Evolutionary conservation across 2,888 invertebrate species (phyloP).

Genomic region (Lycaena phlaeas): DNA sequence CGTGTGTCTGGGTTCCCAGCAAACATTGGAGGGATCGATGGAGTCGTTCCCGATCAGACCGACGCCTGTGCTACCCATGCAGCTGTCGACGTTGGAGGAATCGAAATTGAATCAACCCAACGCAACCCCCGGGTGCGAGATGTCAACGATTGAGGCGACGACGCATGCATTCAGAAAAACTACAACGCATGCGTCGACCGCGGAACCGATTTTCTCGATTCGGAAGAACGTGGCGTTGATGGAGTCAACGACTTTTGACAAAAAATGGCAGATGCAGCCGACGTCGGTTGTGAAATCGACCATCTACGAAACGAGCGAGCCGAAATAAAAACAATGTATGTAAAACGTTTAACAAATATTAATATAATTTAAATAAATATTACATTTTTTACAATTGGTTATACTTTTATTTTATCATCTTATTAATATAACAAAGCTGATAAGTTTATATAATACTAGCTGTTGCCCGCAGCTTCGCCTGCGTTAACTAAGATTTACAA

Average conservation of each 20-base stretch:
- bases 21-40: too few species aligned
- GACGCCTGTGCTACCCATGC: not conserved
- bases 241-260: not conserved
- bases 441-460: too few species aligned
- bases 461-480: too few species aligned
- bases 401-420: too few species aligned
- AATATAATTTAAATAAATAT: too few species aligned
- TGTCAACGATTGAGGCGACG: not conserved
- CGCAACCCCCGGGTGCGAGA: not conserved
- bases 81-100: not conserved
- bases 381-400: too few species aligned
- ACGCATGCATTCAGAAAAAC: not conserved
- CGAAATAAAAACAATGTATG: too few species aligned
- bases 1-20: slow-evolving; percentile 10
- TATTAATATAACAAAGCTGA: too few species aligned
- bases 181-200: not conserved
- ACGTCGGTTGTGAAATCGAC: not conserved
- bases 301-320: not conserved
- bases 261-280: too few species aligned
- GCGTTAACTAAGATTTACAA: too few species aligned
- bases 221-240: not conserved
- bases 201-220: not conserved
- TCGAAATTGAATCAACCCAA: too few species aligned
- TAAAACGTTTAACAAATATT: too few species aligned
- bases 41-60: not conserved